Conservation (phyloP, 2,888 invertebrate species). For the Watsonalla cultraria region DNA sequence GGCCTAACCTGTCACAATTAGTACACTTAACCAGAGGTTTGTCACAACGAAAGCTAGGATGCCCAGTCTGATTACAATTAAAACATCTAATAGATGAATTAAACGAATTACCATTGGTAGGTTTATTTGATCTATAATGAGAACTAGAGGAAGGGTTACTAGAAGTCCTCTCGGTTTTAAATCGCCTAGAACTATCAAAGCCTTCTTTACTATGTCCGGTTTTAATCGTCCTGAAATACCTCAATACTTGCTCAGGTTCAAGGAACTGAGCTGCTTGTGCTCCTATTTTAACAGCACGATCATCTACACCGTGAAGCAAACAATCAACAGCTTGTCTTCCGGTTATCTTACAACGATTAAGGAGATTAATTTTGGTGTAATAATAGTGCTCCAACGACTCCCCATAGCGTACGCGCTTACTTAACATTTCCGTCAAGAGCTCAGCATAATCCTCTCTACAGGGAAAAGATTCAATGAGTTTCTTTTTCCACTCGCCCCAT, state of each 20-base stretch:
- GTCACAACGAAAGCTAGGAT: no score
- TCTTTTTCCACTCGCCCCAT: constrained; percentile 18
- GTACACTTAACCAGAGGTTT: no score
- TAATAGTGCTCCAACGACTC: constrained; percentile 16
- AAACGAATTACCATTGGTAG: no score
- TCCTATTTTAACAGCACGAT: constrained; percentile 7
- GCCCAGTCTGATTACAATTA: no score
- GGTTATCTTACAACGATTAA: constrained; percentile 5
- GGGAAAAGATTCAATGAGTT: constrained; percentile 15
- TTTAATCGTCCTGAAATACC: background rate
- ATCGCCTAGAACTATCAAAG: no score
- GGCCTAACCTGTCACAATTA: no score
- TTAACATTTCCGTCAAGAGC: constrained; percentile 14
- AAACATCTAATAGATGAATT: no score
- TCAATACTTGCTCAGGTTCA: background rate
- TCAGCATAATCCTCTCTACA: constrained; percentile 15
- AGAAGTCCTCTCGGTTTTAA: no score
- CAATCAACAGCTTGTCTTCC: constrained; percentile 15
- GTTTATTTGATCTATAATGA: no score
- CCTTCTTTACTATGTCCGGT: no score
- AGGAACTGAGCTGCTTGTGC: constrained; percentile 5
- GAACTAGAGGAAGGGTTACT: no score
- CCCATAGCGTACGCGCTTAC: constrained; percentile 9
- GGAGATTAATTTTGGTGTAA: constrained; percentile 13
- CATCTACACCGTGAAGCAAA: background rate